phyloP scores from a whole-genome alignment of 2,888 invertebrate genomes.

The Creontiades dilutus region DNA sequence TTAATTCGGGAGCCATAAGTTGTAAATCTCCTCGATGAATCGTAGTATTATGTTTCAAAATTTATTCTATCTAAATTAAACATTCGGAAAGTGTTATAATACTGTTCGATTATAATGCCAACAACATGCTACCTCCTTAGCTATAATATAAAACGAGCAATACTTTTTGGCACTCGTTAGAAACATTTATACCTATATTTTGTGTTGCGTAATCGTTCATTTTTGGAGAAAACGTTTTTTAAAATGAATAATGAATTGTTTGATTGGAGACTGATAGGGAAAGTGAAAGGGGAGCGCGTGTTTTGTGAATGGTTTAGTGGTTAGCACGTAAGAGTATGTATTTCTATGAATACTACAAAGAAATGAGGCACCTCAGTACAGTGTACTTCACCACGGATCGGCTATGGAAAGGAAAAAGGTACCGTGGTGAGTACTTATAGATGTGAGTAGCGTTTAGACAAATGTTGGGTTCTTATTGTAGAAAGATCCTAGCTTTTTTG shows the following conservation, averaged over 20 bases:
- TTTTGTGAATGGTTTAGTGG: constrained; percentile 59
- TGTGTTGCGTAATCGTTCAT: constrained; percentile 40
- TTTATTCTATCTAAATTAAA: constrained; percentile 73
- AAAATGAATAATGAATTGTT: neutral
- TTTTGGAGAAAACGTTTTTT: constrained; percentile 23
- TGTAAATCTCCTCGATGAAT: constrained; percentile 57
- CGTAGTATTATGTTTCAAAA: constrained; percentile 71
- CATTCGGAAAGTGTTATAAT: constrained; percentile 74
- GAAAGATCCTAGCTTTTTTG: constrained; percentile 56
- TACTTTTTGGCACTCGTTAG: constrained; percentile 70
- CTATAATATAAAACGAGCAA: constrained; percentile 71
- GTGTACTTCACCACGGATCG: constrained; percentile 73
- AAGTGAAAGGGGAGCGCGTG: constrained; percentile 41
- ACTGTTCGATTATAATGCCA: constrained; percentile 74
- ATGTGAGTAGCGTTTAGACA: constrained; percentile 67
- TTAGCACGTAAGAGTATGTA: constrained; percentile 69
- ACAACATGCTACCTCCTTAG: constrained; percentile 75
- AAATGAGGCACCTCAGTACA: constrained; percentile 75
- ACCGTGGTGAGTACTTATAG: constrained; percentile 69
- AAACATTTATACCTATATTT: constrained; percentile 42
- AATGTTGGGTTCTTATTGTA: constrained; percentile 55
- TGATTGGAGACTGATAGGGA: constrained; percentile 51
- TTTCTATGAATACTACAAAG: constrained; percentile 34
- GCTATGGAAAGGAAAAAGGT: constrained; percentile 54
- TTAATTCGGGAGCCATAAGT: constrained; percentile 46